Percentiles rank a stretch among this genome's conserved stretches.
Evolutionary conservation across 2,113 vertebrate genomes (phyloP).

Genomic region (Pterocles burchelli): DNA sequence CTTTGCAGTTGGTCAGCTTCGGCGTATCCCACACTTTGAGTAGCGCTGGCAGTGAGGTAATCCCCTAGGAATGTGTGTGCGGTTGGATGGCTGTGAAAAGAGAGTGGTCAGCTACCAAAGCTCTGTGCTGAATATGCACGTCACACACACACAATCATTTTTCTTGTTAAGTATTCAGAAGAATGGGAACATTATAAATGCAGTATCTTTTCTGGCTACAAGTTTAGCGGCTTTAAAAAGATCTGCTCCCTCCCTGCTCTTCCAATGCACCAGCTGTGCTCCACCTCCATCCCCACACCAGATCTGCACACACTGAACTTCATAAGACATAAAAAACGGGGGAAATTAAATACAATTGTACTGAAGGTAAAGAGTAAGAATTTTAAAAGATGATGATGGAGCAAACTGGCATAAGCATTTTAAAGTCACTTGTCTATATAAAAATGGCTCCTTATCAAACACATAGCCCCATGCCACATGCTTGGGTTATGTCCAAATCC

Average conservation of each 20-base stretch:
- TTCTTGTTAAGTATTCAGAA: slow-evolving; percentile 66
- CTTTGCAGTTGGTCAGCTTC: slow-evolving; percentile 19
- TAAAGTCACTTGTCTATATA: background rate
- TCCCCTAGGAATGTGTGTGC: slow-evolving; percentile 75
- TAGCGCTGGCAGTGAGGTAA: slow-evolving; percentile 72
- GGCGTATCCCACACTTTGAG: slow-evolving; percentile 48
- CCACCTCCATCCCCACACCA: background rate
- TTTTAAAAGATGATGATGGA: background rate
- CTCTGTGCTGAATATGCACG: slow-evolving; percentile 62
- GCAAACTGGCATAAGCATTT: background rate
- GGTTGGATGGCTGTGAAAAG: slow-evolving; percentile 78
- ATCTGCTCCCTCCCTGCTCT: background rate
- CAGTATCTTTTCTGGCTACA: slow-evolving; percentile 53
- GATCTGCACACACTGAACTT: background rate
- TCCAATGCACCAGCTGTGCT: slow-evolving; percentile 21
- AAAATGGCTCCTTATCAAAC: background rate
- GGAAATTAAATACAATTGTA: background rate
- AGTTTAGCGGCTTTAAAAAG: slow-evolving; percentile 45
- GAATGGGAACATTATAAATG: slow-evolving; percentile 67
- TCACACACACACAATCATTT: slow-evolving; percentile 67
- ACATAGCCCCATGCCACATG: background rate
- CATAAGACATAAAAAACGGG: accelerated
- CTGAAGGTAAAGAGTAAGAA: background rate
- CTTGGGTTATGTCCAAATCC: background rate
- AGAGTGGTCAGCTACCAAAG: slow-evolving; percentile 71